Percentiles rank a stretch among this genome's conserved stretches.
phyloP scores from a whole-genome alignment of 2,797 vertebrate species.

The Periophthalmus magnuspinnatus region DNA sequence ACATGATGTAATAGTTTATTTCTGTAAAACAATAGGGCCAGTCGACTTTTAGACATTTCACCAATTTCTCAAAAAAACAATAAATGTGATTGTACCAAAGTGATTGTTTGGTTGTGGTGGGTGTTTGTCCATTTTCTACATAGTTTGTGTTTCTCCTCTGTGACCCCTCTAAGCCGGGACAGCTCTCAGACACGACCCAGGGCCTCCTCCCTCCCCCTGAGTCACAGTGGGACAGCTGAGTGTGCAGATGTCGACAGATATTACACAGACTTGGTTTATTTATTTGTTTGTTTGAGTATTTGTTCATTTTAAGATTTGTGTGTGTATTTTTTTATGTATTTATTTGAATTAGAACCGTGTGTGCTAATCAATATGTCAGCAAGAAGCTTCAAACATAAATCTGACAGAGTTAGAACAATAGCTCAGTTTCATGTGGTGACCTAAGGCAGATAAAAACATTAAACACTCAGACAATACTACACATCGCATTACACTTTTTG shows the following conservation, averaged over 20 bases:
- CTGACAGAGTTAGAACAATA: too few relatives aligned
- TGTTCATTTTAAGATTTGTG: too few relatives aligned
- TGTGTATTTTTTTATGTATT: too few relatives aligned
- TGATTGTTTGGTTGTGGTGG: constrained; percentile 9
- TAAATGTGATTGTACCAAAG: not conserved
- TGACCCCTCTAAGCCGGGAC: constrained; percentile 6
- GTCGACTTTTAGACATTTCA: not conserved
- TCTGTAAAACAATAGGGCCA: not conserved
- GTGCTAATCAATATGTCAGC: too few relatives aligned
- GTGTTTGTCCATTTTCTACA: constrained; percentile 7
- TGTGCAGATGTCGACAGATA: not conserved
- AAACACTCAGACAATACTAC: too few relatives aligned
- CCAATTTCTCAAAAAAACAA: not conserved
- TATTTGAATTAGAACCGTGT: too few relatives aligned
- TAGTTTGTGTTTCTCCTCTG: constrained; percentile 5
- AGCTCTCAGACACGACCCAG: not conserved
- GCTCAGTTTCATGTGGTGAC: too few relatives aligned
- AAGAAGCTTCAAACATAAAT: too few relatives aligned
- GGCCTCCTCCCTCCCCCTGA: not conserved
- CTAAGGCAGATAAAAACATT: too few relatives aligned
- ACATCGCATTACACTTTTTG: too few relatives aligned
- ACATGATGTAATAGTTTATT: not conserved
- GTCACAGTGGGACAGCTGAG: not conserved
- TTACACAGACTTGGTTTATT: not conserved
- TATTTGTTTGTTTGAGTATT: too few relatives aligned